Percentiles rank a stretch among this genome's conserved stretches.
These are phyloP conservation scores for Sinotaia quadrata DNA, from an alignment of 2,888 invertebrate species.

Conservation along the genomic window DNA sequence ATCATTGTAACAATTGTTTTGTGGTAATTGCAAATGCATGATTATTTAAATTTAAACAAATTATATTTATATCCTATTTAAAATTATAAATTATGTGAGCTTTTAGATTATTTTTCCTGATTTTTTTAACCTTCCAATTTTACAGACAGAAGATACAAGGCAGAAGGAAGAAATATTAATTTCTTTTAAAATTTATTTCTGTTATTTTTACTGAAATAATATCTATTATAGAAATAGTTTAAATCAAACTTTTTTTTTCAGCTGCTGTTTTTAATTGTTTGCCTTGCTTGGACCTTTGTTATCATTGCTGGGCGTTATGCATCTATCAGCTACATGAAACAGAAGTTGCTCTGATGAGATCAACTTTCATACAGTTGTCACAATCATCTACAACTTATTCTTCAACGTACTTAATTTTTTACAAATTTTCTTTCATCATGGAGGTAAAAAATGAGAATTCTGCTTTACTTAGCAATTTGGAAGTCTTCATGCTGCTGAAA, in stretches of 20 bases:
- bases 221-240: too few species aligned
- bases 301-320: constrained; percentile 60
- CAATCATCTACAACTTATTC: background rate
- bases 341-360: constrained; percentile 33
- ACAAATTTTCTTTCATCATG: constrained; percentile 49
- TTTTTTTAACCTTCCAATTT: too few species aligned
- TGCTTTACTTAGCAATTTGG: constrained; percentile 68
- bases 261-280: constrained; percentile 60
- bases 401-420: background rate
- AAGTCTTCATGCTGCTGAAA: constrained; percentile 63
- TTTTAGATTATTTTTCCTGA: too few species aligned
- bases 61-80: too few species aligned
- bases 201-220: too few species aligned
- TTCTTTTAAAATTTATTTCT: too few species aligned
- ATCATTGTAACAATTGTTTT: too few species aligned
- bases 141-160: too few species aligned
- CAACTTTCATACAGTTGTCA: background rate
- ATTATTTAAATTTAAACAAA: too few species aligned
- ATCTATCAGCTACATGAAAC: constrained; percentile 47
- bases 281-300: constrained; percentile 61
- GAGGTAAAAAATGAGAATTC: constrained; percentile 66
- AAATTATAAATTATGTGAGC: too few species aligned
- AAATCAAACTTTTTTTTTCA: constrained; percentile 51
- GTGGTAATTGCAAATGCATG: too few species aligned
- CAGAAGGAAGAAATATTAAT: too few species aligned